phyloP scores from a whole-genome alignment of 1,140 invertebrate species.

The Apis laboriosa region DNA sequence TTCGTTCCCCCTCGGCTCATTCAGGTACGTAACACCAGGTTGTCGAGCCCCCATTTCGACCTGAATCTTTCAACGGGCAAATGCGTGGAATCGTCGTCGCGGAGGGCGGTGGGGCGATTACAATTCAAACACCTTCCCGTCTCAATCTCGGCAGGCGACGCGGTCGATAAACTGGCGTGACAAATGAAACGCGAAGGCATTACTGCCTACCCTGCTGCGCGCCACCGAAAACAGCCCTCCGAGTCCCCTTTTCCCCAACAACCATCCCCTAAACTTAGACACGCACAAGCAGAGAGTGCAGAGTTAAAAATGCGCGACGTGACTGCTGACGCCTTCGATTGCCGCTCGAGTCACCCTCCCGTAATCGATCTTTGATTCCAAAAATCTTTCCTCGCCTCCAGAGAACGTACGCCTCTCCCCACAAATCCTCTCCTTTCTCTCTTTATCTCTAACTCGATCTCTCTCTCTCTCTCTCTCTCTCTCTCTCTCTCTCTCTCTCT shows the following conservation, averaged over 20 bases:
- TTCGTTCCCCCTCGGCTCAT: neutral
- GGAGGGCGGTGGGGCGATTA: conserved; percentile 24
- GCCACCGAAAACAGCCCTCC: neutral
- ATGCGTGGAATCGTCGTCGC: conserved; percentile 13
- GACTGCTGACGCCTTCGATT: conserved; percentile 25
- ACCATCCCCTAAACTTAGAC: neutral
- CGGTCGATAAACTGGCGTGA: conserved; percentile 62
- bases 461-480: neutral
- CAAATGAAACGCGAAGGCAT: conserved; percentile 64
- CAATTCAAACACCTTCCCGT: conserved; percentile 37
- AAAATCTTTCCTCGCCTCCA: conserved; percentile 61
- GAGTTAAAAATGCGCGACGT: conserved; percentile 59
- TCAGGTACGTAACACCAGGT: neutral
- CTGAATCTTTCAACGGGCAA: conserved; percentile 14
- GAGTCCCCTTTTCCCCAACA: neutral
- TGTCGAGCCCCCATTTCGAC: neutral
- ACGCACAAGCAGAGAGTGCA: neutral
- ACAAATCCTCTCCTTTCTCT: conserved; percentile 43
- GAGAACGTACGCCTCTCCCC: conserved; percentile 57
- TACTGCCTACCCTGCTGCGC: conserved; percentile 27
- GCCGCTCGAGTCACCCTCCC: conserved; percentile 24
- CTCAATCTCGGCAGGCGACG: conserved; percentile 18
- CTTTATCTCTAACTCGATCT: neutral
- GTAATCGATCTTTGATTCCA: conserved; percentile 67
- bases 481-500: conserved; percentile 32